Evolutionary conservation across 1,140 invertebrate genomes (phyloP), one percentile per base, ranked within the genome.

Genomic region (Bombus breviceps): DNA sequence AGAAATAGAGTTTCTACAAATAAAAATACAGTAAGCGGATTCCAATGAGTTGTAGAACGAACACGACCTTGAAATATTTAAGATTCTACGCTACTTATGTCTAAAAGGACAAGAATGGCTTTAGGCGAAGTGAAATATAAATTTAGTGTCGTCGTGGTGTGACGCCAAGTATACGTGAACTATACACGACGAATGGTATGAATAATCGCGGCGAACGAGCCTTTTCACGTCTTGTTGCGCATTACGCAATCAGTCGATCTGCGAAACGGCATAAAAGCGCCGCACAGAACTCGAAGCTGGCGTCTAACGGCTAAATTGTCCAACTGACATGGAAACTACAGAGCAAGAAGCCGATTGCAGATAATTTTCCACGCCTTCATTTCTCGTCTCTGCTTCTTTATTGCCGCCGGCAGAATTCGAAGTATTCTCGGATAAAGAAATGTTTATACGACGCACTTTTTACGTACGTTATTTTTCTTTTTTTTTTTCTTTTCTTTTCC

Each of bases 211-310:
- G 62, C 13, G 79, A 85, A 74, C 59, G 66, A 59, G 84, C 62
- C 41, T 75, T 72, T 62, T 64, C 59, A 53, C 32, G 76, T 59
- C 28, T 32, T 18, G 39, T 43, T 53, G 47, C n/a, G 25, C 5
- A 25, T 88, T 89, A 75, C 37, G 43, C 84, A 89, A 89, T 18
- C 37, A n/a, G 3, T 15, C 59, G n/a, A 62, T 43, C 37, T 71
- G 53, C 53, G 43, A 53, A 69, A 28, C 43, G 66, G 39, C 39
- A 53, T 43, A 59, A 81, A 72, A 59, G 47, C 53, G 68, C 37
- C 39, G 53, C 37, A 53, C 8, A n/a, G 34, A 43, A 82, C 72
- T 74, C 64, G 32, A 34, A 13, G 72, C 13, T 62, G 22, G 28
- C 39, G 47, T 34, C 10, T 34, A 18, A 32, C 39, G 28, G n/a